phyloP scores from a whole-genome alignment of 2,113 vertebrate species.

The Probosciger aterrimus region DNA sequence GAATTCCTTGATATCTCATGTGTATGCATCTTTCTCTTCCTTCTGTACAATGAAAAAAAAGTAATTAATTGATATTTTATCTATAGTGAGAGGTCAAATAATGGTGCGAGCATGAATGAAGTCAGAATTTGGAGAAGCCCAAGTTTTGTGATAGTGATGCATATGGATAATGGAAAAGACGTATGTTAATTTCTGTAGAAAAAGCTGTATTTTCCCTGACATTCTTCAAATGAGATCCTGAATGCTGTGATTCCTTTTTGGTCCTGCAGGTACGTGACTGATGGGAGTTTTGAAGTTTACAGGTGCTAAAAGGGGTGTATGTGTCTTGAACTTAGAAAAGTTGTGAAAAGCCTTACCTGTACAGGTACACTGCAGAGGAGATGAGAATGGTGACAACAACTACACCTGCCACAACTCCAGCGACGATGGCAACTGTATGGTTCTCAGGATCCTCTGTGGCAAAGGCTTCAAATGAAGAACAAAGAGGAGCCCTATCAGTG shows the following conservation, averaged over 20 bases:
- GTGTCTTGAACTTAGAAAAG: not conserved
- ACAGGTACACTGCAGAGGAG: not conserved
- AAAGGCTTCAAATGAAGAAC: not conserved
- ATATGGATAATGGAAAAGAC: not conserved
- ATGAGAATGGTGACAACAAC: not conserved
- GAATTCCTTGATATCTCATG: rapidly evolving
- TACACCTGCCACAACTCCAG: not conserved
- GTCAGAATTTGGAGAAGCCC: not conserved
- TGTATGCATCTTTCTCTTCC: not conserved
- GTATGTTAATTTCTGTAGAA: not conserved
- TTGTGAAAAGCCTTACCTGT: constrained; percentile 34
- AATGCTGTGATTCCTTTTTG: not conserved
- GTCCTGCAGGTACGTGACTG: not conserved
- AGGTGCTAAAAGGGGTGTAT: not conserved
- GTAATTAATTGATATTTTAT: not conserved
- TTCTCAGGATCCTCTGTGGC: rapidly evolving
- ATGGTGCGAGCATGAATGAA: not conserved
- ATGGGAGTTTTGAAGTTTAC: not conserved
- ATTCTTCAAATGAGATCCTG: not conserved
- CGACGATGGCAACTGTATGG: not conserved
- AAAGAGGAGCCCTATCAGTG: not conserved
- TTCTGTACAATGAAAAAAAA: not conserved
- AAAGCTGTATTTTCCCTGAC: not conserved
- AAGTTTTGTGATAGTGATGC: not conserved
- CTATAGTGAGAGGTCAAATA: not conserved